phyloP scores from a whole-genome alignment of 2,797 vertebrate genomes.

The Decapterus maruadsi region DNA sequence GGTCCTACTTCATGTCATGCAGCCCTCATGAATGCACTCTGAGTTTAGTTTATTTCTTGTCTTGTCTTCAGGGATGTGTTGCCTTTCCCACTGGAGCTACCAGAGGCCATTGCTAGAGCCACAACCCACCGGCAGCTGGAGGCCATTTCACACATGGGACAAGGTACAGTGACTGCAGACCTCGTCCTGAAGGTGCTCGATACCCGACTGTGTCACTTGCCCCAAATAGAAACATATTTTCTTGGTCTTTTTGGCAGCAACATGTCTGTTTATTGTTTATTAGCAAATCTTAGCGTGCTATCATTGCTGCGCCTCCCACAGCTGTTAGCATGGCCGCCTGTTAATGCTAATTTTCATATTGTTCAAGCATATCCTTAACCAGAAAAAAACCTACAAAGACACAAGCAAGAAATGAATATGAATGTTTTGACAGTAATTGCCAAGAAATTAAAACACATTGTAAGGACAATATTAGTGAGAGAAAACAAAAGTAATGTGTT shows the following conservation, averaged over 20 bases:
- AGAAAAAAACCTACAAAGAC: too few relatives aligned
- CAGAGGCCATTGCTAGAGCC: constrained; percentile 88
- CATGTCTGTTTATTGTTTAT: too few relatives aligned
- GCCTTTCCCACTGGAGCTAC: constrained; percentile 89
- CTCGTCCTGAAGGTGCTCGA: too few relatives aligned
- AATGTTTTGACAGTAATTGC: background rate
- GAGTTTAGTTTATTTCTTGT: background rate
- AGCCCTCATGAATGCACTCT: background rate
- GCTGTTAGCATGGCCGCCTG: too few relatives aligned
- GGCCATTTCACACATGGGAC: constrained; percentile 92
- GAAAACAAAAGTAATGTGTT: constrained; percentile 10
- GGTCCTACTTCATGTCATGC: background rate
- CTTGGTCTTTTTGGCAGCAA: too few relatives aligned
- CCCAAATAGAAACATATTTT: too few relatives aligned
- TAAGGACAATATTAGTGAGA: background rate
- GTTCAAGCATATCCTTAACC: too few relatives aligned
- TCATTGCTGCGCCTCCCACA: too few relatives aligned
- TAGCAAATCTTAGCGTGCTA: too few relatives aligned
- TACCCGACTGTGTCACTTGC: too few relatives aligned
- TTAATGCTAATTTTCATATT: too few relatives aligned
- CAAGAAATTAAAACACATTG: background rate
- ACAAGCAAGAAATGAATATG: too few relatives aligned
- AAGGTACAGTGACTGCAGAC: constrained; percentile 78
- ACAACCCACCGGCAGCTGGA: constrained; percentile 90
- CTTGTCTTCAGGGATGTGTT: constrained; percentile 87